Evolutionary conservation across 1,140 invertebrate genomes (phyloP).

Genomic region (Aphaenogaster rudis): DNA sequence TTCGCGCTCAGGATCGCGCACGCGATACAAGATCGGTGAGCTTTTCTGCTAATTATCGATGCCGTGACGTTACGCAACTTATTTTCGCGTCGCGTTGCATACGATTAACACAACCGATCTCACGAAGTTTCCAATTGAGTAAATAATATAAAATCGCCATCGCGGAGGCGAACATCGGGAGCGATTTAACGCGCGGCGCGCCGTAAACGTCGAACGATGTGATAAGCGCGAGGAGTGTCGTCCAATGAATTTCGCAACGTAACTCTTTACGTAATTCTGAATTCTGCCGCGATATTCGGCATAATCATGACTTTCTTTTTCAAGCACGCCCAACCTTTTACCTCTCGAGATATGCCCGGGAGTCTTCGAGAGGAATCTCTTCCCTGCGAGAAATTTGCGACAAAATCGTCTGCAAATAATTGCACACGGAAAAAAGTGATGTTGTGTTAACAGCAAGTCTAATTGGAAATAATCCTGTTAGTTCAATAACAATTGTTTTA

Average conservation of each 20-base stretch:
- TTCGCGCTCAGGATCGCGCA: background rate
- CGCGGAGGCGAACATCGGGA: background rate
- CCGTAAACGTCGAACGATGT: background rate
- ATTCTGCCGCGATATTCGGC: constrained; percentile 25
- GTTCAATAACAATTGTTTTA: too few species aligned
- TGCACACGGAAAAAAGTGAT: too few species aligned
- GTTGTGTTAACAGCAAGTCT: too few species aligned
- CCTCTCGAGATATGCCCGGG: background rate
- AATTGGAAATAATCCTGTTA: too few species aligned
- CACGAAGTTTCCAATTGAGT: background rate
- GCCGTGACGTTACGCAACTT: background rate
- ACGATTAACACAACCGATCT: background rate
- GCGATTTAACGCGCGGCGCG: background rate
- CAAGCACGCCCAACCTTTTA: constrained; percentile 6
- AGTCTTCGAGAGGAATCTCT: background rate
- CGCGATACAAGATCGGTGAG: background rate
- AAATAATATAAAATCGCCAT: constrained; percentile 19
- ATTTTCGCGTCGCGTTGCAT: constrained; percentile 28
- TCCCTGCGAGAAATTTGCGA: background rate
- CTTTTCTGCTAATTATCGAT: constrained; percentile 15
- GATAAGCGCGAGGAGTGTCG: constrained; percentile 27
- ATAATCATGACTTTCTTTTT: constrained; percentile 47
- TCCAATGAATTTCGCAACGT: constrained; percentile 26
- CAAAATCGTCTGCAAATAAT: background rate
- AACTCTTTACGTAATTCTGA: constrained; percentile 27